phyloP scores from a whole-genome alignment of 2,888 invertebrate species.

The Leptodirus hochenwartii region DNA sequence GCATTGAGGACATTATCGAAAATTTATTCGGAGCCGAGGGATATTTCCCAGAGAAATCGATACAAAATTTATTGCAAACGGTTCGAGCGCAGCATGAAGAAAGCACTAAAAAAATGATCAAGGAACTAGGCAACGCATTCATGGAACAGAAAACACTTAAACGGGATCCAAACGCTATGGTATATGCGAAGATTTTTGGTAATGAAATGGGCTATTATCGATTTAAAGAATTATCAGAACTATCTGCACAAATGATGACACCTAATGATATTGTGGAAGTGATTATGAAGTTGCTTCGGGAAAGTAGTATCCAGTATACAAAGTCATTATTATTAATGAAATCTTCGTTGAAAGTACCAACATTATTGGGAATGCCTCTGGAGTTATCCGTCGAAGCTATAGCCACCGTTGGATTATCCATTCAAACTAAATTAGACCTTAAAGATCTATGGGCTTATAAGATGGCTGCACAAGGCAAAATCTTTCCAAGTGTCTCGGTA shows the following conservation, averaged over 20 bases:
- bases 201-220: slow-evolving; percentile 13
- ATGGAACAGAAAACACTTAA: slow-evolving; percentile 9
- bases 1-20: slow-evolving; percentile 40
- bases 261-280: slow-evolving; percentile 10
- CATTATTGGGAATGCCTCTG: slow-evolving; percentile 15
- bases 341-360: slow-evolving; percentile 13
- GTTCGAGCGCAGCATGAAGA: slow-evolving; percentile 9
- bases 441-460: slow-evolving; percentile 14
- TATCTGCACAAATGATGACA: slow-evolving; percentile 10
- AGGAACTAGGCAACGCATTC: slow-evolving; percentile 11
- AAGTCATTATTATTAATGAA: slow-evolving; percentile 15
- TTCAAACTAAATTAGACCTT: slow-evolving; percentile 13
- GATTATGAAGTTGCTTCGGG: slow-evolving; percentile 12
- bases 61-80: slow-evolving; percentile 11
- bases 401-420: slow-evolving; percentile 13
- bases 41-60: slow-evolving; percentile 15
- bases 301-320: slow-evolving; percentile 14
- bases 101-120: slow-evolving; percentile 9
- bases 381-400: slow-evolving; percentile 14
- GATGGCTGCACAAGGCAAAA: slow-evolving; percentile 13
- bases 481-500: slow-evolving; percentile 15
- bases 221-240: slow-evolving; percentile 12
- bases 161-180: slow-evolving; percentile 12
- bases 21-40: slow-evolving; percentile 38
- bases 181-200: slow-evolving; percentile 16